Conservation (phyloP, 1,140 invertebrate genomes). For the Apis mellifera region Amel_HAv3.1 CM009936.2:9890501-9891000, state of each 20-base stretch:
- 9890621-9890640: too few relatives aligned
- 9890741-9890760: neutral
- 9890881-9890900: slow-evolving; percentile 2
- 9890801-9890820: neutral
- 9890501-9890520: too few relatives aligned
- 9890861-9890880: neutral
- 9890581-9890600: too few relatives aligned
- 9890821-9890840: neutral
- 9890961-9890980: too few relatives aligned
- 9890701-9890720: too few relatives aligned
- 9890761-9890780: neutral
- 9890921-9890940: neutral
- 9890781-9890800: neutral
- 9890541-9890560: too few relatives aligned
- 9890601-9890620: too few relatives aligned
- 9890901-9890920: slow-evolving; percentile 1
- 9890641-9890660: neutral
- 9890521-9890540: too few relatives aligned
- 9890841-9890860: neutral
- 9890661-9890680: neutral
- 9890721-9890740: neutral
- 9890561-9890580: too few relatives aligned
- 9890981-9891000: neutral
- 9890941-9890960: neutral
- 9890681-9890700: neutral